Conservation (phyloP, 1,140 invertebrate species). For the Ceratoteleas bidentatus region DNA sequence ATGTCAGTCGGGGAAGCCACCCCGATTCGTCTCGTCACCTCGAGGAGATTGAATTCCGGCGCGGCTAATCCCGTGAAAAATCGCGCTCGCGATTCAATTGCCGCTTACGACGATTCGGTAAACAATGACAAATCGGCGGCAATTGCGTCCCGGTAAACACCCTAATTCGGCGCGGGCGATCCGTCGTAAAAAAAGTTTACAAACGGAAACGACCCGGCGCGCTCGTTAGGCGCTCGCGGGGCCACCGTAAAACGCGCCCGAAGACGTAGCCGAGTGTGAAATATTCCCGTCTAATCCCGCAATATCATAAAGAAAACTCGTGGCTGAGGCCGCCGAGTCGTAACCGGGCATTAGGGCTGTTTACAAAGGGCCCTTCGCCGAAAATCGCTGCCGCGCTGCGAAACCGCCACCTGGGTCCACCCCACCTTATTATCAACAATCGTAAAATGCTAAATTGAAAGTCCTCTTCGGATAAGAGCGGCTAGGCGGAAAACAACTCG, state of each 20-base stretch:
- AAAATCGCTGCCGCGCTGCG: slow-evolving; percentile 72
- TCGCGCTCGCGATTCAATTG: slow-evolving; percentile 47
- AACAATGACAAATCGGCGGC: slow-evolving; percentile 58
- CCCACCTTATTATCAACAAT: slow-evolving; percentile 81
- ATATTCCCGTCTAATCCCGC: slow-evolving; percentile 81
- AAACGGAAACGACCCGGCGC: slow-evolving; percentile 25
- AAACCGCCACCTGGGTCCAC: slow-evolving; percentile 76
- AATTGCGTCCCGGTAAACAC: slow-evolving; percentile 11
- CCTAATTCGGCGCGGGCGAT: slow-evolving; percentile 43
- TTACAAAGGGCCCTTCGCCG: slow-evolving; percentile 78
- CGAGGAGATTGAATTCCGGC: slow-evolving; percentile 53
- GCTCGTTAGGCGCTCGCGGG: slow-evolving; percentile 58
- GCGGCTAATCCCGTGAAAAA: slow-evolving; percentile 51
- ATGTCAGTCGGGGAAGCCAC: slow-evolving; percentile 43
- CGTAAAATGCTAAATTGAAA: slow-evolving; percentile 82
- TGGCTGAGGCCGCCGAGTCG: slow-evolving; percentile 70
- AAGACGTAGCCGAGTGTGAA: slow-evolving; percentile 80
- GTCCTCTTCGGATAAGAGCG: slow-evolving; percentile 69
- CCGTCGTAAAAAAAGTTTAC: slow-evolving; percentile 60
- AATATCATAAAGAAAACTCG: slow-evolving; percentile 81
- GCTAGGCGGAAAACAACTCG: slow-evolving; percentile 59
- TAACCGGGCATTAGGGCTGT: slow-evolving; percentile 81
- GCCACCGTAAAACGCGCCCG: slow-evolving; percentile 76
- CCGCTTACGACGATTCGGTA: slow-evolving; percentile 27
- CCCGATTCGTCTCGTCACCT: slow-evolving; percentile 61